phyloP scores from a whole-genome alignment of 2,113 vertebrate species.

The Pterocles burchelli region DNA sequence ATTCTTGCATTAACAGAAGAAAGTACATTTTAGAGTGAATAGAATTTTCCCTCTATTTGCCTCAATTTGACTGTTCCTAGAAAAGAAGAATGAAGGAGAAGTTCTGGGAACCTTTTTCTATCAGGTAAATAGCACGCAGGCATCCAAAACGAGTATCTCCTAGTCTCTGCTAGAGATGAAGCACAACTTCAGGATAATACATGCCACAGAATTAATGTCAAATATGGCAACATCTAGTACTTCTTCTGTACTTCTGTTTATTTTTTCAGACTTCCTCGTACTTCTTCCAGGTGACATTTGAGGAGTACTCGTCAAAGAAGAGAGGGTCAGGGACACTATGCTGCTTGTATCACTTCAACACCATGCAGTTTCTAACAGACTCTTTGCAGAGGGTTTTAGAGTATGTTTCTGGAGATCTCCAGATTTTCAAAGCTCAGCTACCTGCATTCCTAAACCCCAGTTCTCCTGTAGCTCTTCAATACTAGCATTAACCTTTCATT shows the following conservation, averaged over 20 bases:
- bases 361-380: neutral
- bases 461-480: neutral
- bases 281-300: neutral
- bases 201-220: neutral
- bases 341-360: neutral
- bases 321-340: neutral
- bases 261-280: neutral
- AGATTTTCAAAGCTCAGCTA: neutral
- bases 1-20: neutral
- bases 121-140: fast-evolving
- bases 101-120: neutral
- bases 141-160: neutral
- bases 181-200: neutral
- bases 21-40: neutral
- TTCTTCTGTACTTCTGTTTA: neutral
- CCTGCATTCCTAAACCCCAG: neutral
- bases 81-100: neutral
- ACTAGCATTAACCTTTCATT: neutral
- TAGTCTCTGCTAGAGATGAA: neutral
- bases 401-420: neutral
- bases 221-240: neutral
- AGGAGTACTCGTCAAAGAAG: neutral
- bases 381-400: neutral
- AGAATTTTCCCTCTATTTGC: neutral
- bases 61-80: neutral